phyloP scores from a whole-genome alignment of 2,797 vertebrate species.

The Coccyzus lansbergi region DNA sequence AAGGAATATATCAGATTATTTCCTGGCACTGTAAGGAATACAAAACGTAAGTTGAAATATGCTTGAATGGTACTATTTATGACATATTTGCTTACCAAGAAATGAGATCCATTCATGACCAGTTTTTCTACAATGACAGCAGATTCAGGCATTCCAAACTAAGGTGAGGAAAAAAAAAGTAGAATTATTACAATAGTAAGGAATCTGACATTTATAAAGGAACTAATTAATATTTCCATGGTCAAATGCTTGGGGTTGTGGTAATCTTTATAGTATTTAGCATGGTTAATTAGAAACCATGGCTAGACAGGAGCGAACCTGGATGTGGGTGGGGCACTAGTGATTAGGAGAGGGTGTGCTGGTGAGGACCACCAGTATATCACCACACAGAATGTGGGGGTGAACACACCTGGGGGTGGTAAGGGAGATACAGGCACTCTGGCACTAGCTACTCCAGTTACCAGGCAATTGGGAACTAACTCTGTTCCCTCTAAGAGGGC shows the following conservation, averaged over 20 bases:
- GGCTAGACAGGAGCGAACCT: no score
- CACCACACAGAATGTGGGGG: no score
- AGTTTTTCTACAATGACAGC: slow-evolving; percentile 74
- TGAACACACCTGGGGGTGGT: no score
- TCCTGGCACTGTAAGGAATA: background rate
- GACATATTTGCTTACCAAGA: slow-evolving; percentile 82
- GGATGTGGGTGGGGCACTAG: no score
- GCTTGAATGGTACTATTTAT: background rate
- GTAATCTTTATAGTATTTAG: background rate
- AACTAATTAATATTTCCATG: background rate
- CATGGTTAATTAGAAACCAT: background rate
- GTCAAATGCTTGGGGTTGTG: background rate
- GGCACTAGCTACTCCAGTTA: no score
- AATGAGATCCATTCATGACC: slow-evolving; percentile 78
- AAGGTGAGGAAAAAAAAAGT: background rate
- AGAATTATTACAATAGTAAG: background rate
- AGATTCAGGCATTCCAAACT: slow-evolving; percentile 86
- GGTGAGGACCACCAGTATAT: no score
- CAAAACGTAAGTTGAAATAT: background rate
- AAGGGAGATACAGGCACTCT: no score
- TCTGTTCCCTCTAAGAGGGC: no score
- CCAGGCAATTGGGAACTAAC: no score
- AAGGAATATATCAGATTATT: background rate
- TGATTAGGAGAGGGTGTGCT: no score
- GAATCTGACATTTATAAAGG: background rate